Evolutionary conservation across 2,888 invertebrate species (phyloP).

Genomic region (Athrips mouffetella): DNA sequence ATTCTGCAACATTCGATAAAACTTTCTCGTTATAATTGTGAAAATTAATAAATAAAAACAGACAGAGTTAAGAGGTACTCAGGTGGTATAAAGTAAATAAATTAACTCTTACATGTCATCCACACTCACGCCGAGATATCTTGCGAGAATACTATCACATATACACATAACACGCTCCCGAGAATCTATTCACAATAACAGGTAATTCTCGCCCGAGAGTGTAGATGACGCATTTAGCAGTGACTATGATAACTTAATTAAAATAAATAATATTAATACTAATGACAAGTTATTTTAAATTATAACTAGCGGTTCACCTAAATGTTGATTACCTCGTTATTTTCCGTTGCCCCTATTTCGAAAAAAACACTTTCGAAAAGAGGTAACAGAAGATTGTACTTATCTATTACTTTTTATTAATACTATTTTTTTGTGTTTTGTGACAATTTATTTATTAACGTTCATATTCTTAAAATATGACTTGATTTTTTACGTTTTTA

Average conservation of each 20-base stretch:
- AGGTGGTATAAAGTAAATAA: conserved; percentile 71
- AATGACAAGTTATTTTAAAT: conserved; percentile 77
- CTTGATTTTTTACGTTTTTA: conserved; percentile 21
- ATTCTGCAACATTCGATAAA: conserved; percentile 39
- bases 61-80: conserved; percentile 76
- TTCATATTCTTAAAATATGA: conserved; percentile 20
- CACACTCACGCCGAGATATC: no score
- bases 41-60: conserved; percentile 44
- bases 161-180: no score
- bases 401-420: conserved; percentile 58
- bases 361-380: conserved; percentile 57
- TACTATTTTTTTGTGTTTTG: conserved; percentile 54
- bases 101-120: no score
- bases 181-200: no score
- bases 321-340: conserved; percentile 41
- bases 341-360: conserved; percentile 74
- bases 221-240: conserved; percentile 55
- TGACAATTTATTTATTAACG: conserved; percentile 40
- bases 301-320: conserved; percentile 74
- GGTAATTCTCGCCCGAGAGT: no score
- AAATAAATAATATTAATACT: conserved; percentile 76
- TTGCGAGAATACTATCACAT: no score
- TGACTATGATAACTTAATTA: conserved; percentile 66
- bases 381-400: conserved; percentile 77
- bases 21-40: conserved; percentile 32